Evolutionary conservation across 2,888 invertebrate genomes (phyloP), one percentile per base, ranked within the genome.

Genomic region (Rhagium mordax): DNA sequence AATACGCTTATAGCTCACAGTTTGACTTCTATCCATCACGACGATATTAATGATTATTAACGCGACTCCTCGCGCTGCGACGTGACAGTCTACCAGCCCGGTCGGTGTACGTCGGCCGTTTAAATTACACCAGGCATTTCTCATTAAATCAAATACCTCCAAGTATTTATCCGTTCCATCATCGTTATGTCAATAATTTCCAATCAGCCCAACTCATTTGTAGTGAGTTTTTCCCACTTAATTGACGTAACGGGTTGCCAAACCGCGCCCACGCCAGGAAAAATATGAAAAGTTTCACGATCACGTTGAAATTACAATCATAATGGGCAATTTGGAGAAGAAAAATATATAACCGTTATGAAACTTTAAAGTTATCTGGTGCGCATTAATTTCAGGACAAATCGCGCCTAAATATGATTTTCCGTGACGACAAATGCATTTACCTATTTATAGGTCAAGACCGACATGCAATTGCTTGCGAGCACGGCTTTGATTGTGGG

Each of bases 151-250:
- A 27, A 21, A 27, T 16, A 49, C 21, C 24, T 16, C 62, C n/a
- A 3, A 48, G 15, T 27, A 24, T 62, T 62, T 62, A 62, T 62
- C 62, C 60, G 47, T 48, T 62, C 62, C 33, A 47, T 62, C 62
- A 62, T 62, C 62, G 24, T 62, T 29, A 62, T 62, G 62, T 62
- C 62, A 48, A 21, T 21, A 48, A 62, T 16, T 18, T 62, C 47
- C 48, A 62, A 47, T 48, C 49, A 16, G n/a, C 24, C 41, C 15
- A 24, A 47, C 6, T 62, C 20, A 41, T 41, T 41, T 41, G 2
- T 13, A 2, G 13, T 4, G 41, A 13, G 13, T n/a, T 41, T 41
- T 41, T 41, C 41, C 41, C 2, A 13, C 41, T 3, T 41, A 41
- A 41, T 41, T 41, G 10, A 41, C 13, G 6, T 8, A 4, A 4